Conservation (phyloP, 2,888 invertebrate genomes). For the Oeneis ivallda region DNA sequence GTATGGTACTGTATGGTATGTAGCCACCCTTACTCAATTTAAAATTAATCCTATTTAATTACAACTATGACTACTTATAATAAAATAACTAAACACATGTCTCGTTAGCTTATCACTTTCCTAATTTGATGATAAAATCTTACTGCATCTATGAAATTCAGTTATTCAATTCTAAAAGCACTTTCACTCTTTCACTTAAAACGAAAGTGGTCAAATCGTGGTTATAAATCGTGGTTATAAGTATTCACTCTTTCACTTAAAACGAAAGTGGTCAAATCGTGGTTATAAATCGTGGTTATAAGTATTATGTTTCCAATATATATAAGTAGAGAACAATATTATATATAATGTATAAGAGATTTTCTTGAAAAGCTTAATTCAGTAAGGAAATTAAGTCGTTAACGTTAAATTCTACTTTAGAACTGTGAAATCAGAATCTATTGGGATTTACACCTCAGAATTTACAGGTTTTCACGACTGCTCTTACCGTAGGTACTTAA, state of each 20-base stretch:
- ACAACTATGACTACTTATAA: background rate
- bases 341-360: background rate
- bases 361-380: background rate
- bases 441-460: too few relatives aligned
- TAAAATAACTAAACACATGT: background rate
- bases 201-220: background rate
- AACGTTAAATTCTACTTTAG: too few relatives aligned
- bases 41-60: too few relatives aligned
- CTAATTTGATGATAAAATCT: background rate
- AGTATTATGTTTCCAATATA: background rate
- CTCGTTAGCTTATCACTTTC: background rate
- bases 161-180: conserved; percentile 1
- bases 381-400: background rate
- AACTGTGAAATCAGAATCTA: too few relatives aligned
- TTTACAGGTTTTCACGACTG: too few relatives aligned
- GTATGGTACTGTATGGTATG: too few relatives aligned
- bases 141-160: conserved; percentile 5
- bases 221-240: too few relatives aligned
- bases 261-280: background rate
- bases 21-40: too few relatives aligned
- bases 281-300: too few relatives aligned
- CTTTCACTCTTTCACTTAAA: conserved; percentile 8
- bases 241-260: too few relatives aligned
- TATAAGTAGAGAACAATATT: background rate
- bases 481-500: too few relatives aligned